phyloP scores from a whole-genome alignment of 1,140 invertebrate genomes.

The Ceratosolen fusciceps region DNA sequence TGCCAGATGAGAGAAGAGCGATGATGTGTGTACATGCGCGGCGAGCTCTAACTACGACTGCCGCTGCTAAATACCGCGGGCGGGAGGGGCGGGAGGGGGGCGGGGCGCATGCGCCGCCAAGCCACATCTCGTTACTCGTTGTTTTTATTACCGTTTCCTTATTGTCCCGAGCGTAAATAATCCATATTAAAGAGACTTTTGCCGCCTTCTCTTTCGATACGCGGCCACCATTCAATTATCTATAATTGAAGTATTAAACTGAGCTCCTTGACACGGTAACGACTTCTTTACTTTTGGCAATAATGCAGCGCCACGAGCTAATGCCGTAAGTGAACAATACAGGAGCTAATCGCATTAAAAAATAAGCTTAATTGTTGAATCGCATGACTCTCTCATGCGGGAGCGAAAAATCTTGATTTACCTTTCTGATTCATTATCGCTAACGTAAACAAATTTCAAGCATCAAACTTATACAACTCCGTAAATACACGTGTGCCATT shows the following conservation, averaged over 20 bases:
- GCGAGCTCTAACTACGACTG: no score
- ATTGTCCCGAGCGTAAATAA: constrained; percentile 41
- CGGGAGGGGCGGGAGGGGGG: no score
- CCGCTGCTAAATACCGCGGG: no score
- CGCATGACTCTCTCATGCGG: no score
- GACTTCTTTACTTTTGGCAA: background rate
- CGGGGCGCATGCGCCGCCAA: background rate
- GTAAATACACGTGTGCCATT: no score
- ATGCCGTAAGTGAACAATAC: no score
- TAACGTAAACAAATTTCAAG: no score
- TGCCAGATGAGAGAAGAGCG: constrained; percentile 43
- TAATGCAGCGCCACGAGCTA: background rate
- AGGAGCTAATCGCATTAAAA: no score
- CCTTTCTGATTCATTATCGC: no score
- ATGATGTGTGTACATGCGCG: background rate
- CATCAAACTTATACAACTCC: no score
- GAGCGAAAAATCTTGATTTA: no score
- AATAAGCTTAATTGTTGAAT: no score
- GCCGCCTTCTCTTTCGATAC: background rate
- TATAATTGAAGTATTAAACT: background rate
- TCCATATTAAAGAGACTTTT: background rate
- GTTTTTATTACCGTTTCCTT: constrained; percentile 45
- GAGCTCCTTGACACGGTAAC: background rate
- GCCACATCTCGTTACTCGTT: constrained; percentile 21
- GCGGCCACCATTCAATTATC: background rate